A percentile compares a stretch with the other conserved stretches of the same genome.
Evolutionary conservation across 2,113 vertebrate species (phyloP).

Genomic region (Trogon melanurus): DNA sequence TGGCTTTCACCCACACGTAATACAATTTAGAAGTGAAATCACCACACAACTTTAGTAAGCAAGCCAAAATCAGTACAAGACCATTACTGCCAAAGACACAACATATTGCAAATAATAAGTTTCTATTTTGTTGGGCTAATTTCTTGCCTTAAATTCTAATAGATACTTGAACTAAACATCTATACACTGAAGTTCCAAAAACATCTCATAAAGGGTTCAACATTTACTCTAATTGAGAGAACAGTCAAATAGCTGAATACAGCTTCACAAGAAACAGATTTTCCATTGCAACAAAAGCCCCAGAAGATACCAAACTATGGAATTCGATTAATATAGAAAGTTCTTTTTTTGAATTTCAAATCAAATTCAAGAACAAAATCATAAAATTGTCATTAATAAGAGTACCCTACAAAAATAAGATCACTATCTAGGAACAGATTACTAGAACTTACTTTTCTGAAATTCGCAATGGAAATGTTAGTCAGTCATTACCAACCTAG

Average conservation of each 20-base stretch:
- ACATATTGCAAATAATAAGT: background rate
- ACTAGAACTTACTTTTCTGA: background rate
- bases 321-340: background rate
- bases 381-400: background rate
- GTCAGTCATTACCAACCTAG: background rate
- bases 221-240: background rate
- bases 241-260: background rate
- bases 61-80: background rate
- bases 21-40: background rate
- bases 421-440: background rate
- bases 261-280: background rate
- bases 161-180: background rate
- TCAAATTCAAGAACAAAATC: background rate
- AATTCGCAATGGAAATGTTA: too few species aligned
- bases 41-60: background rate
- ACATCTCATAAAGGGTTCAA: background rate
- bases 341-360: background rate
- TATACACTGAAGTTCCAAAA: background rate
- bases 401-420: background rate
- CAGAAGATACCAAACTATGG: rapidly evolving
- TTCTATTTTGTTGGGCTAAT: background rate
- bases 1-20: background rate
- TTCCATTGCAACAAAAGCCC: background rate
- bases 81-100: background rate
- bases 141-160: background rate